phyloP scores from a whole-genome alignment of 2,888 invertebrate genomes.

The Isotomurus palustris region DNA sequence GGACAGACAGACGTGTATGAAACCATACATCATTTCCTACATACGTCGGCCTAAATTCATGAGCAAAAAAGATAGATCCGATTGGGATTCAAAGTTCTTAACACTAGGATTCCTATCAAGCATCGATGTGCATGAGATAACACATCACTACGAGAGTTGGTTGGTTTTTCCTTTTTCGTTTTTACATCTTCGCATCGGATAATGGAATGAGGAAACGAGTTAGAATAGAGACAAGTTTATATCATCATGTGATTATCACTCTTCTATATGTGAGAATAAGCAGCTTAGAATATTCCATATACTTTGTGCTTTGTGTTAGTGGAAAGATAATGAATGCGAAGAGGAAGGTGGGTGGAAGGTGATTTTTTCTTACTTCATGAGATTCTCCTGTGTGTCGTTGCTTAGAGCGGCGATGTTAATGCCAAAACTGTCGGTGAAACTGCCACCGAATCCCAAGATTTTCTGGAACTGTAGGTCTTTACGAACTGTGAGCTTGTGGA shows the following conservation, averaged over 20 bases:
- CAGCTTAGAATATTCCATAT: no score
- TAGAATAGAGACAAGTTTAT: no score
- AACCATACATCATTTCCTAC: conserved; percentile 29
- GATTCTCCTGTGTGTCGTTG: conserved; percentile 32
- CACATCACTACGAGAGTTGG: no score
- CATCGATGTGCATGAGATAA: neutral
- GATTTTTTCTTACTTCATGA: conserved; percentile 37
- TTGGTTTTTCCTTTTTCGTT: no score
- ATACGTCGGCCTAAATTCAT: conserved; percentile 4
- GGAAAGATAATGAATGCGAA: neutral
- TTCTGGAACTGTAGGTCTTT: conserved; percentile 33
- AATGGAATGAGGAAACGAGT: no score
- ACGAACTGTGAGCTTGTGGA: conserved; percentile 25
- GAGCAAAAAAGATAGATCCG: neutral
- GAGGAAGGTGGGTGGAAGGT: neutral
- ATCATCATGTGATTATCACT: no score
- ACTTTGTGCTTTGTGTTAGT: neutral
- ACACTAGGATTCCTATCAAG: neutral
- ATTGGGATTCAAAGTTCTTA: conserved; percentile 10
- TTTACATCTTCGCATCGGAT: no score
- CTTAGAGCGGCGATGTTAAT: conserved; percentile 37
- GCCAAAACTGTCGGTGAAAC: conserved; percentile 42
- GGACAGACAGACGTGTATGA: conserved; percentile 27
- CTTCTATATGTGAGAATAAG: no score
- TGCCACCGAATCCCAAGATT: conserved; percentile 40